Evolutionary conservation across 2,113 vertebrate genomes (phyloP).

Genomic region (Caretta caretta): DNA sequence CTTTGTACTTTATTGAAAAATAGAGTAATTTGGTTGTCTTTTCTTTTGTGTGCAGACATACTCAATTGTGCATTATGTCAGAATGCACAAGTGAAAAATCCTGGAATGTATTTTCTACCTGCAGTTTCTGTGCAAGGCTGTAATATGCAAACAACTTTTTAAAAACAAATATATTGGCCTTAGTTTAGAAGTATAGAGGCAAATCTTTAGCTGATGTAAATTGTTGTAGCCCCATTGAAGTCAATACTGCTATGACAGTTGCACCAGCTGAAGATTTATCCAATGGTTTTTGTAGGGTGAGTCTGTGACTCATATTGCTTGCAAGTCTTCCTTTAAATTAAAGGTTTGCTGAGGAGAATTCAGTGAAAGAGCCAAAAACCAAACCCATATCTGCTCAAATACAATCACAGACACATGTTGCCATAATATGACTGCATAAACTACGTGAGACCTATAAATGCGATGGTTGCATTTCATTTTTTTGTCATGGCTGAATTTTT

Average conservation of each 20-base stretch:
- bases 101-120: neutral
- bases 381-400: neutral
- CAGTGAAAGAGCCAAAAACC: neutral
- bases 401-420: neutral
- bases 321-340: neutral
- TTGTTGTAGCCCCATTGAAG: neutral
- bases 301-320: neutral
- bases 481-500: neutral
- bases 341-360: neutral
- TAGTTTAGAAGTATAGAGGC: neutral
- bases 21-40: neutral
- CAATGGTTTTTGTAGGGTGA: neutral
- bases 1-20: neutral
- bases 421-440: neutral
- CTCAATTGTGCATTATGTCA: neutral
- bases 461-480: fast-evolving
- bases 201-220: neutral
- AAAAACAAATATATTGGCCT: neutral
- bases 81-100: neutral
- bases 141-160: neutral
- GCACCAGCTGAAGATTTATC: neutral
- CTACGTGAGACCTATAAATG: neutral
- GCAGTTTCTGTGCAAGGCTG: neutral
- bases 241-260: neutral
- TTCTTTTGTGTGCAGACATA: neutral